Conservation (phyloP, 2,797 vertebrate genomes). For the Helostoma temminkii region DNA sequence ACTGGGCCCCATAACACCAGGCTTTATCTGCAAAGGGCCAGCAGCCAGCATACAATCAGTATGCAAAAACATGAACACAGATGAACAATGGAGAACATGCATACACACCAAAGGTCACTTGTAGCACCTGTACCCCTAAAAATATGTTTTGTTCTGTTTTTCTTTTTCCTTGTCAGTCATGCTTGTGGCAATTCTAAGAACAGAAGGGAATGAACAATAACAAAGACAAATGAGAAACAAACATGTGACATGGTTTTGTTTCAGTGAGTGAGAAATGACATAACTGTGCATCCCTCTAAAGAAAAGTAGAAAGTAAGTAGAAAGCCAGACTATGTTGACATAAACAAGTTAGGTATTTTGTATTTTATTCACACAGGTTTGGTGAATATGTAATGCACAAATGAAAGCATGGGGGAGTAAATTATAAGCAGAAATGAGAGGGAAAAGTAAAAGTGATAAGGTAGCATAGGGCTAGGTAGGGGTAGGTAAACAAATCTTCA, state of each 20-base stretch:
- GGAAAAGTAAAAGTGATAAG: slow-evolving; percentile 14
- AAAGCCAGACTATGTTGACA: slow-evolving; percentile 20
- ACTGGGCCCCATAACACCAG: slow-evolving; percentile 72
- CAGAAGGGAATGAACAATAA: slow-evolving; percentile 16
- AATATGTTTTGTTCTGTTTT: slow-evolving; percentile 51
- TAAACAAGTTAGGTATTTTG: slow-evolving; percentile 35
- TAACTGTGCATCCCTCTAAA: slow-evolving; percentile 22
- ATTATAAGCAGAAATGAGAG: slow-evolving; percentile 23
- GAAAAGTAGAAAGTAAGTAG: slow-evolving; percentile 15
- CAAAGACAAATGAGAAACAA: slow-evolving; percentile 33
- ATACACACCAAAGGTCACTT: slow-evolving; percentile 75
- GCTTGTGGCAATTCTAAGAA: slow-evolving; percentile 55
- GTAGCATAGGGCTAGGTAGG: not conserved
- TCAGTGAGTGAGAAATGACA: slow-evolving; percentile 30
- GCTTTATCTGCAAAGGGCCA: slow-evolving; percentile 86
- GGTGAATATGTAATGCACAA: slow-evolving; percentile 19
- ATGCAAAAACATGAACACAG: slow-evolving; percentile 74
- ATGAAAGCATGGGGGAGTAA: slow-evolving; percentile 27
- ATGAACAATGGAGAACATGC: slow-evolving; percentile 74
- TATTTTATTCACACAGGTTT: slow-evolving; percentile 34
- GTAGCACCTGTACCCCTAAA: slow-evolving; percentile 71
- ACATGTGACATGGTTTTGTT: slow-evolving; percentile 31
- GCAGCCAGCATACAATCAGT: slow-evolving; percentile 77
- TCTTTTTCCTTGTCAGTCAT: slow-evolving; percentile 52
- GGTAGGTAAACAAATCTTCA: slow-evolving; percentile 49